phyloP scores from a whole-genome alignment of 2,797 vertebrate species.

The Anguilla megastoma region DNA sequence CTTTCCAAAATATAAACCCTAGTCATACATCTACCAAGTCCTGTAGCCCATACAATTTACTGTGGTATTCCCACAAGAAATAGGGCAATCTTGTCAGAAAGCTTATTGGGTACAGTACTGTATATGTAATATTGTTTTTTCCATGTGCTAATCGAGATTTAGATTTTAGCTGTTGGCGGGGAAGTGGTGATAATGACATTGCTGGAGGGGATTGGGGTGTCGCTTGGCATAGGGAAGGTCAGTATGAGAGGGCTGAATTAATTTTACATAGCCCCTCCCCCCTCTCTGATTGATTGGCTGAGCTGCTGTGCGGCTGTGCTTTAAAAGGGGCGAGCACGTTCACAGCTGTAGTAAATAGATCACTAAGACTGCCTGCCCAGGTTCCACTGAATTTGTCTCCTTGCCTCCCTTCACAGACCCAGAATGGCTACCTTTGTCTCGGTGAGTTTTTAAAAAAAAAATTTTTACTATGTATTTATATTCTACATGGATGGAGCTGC shows the following conservation, averaged over 20 bases:
- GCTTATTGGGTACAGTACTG: neutral
- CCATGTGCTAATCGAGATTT: slow-evolving; percentile 35
- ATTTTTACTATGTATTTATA: neutral
- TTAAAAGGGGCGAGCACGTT: neutral
- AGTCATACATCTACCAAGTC: neutral
- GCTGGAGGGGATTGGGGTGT: neutral
- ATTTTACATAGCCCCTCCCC: neutral
- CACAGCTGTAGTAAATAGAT: slow-evolving; percentile 23
- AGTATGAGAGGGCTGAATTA: neutral
- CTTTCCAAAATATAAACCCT: neutral
- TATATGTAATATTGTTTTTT: neutral
- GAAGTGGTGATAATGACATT: slow-evolving; percentile 14
- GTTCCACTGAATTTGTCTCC: neutral
- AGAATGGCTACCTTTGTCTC: slow-evolving; percentile 55
- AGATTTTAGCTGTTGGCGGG: slow-evolving; percentile 7
- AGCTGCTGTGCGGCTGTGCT: slow-evolving; percentile 3
- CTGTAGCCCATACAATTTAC: neutral
- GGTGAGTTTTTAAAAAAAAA: slow-evolving; percentile 41
- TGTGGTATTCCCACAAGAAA: neutral
- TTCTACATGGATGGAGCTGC: neutral
- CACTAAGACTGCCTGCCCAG: neutral
- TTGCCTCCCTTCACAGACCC: neutral
- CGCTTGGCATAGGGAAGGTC: neutral
- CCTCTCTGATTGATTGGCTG: neutral
- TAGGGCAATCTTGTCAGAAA: slow-evolving; percentile 2